Evolutionary conservation across 2,113 vertebrate species (phyloP).

Genomic region (Vicugna pacos): DNA sequence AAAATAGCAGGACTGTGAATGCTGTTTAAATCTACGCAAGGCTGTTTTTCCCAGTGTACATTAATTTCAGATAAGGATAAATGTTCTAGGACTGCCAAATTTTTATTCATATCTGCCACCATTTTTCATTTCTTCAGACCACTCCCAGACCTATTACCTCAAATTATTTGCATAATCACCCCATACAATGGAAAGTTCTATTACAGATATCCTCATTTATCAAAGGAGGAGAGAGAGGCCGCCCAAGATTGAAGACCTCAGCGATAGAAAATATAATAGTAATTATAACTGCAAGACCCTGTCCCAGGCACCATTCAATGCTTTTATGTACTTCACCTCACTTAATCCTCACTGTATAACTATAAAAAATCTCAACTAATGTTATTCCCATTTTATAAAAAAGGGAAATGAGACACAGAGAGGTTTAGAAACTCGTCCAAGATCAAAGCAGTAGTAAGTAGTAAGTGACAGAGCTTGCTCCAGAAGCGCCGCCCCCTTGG

Average conservation of each 20-base stretch:
- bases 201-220: neutral
- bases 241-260: neutral
- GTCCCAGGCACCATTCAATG: neutral
- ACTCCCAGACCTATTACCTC: slow-evolving; percentile 24
- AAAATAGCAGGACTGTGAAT: neutral
- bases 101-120: neutral
- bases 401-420: neutral
- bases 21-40: slow-evolving; percentile 5
- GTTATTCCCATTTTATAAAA: neutral
- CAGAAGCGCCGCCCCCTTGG: neutral
- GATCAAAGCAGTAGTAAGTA: neutral
- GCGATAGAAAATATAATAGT: neutral
- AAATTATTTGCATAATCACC: neutral
- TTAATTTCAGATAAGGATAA: slow-evolving; percentile 21
- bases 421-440: neutral
- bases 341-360: neutral
- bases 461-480: neutral
- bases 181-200: neutral
- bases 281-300: neutral
- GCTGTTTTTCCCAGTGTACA: neutral
- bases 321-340: neutral
- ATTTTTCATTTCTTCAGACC: neutral
- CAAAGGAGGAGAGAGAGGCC: neutral
- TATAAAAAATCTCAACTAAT: neutral
- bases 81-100: neutral